These are phyloP conservation scores for Cotesia congregata DNA, from an alignment of 2,888 invertebrate species.

Conservation along the genomic window DNA sequence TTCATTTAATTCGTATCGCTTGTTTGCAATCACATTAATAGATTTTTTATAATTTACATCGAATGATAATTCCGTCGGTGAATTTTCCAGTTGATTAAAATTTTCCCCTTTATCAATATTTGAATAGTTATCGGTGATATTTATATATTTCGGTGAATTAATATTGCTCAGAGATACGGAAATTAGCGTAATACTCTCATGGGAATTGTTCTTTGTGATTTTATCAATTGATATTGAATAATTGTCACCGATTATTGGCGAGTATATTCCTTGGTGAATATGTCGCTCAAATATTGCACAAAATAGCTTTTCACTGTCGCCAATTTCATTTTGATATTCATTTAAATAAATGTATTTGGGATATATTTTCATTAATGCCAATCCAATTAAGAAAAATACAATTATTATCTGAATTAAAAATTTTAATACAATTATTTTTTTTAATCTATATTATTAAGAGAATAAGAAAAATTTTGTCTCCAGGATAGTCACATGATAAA, in stretches of 20 bases:
- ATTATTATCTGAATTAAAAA: constrained; percentile 37
- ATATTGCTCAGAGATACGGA: background rate
- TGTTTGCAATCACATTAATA: background rate
- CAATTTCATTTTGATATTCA: background rate
- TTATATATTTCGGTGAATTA: background rate
- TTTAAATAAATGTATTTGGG: constrained; percentile 35
- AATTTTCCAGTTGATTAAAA: too few species aligned
- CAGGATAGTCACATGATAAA: too few species aligned
- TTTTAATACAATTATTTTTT: background rate
- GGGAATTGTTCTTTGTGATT: background rate
- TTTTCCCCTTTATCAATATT: background rate
- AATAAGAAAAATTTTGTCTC: too few species aligned
- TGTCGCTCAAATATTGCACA: constrained; percentile 6
- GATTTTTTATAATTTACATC: background rate
- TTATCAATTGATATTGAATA: constrained; percentile 11
- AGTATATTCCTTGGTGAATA: constrained; percentile 2
- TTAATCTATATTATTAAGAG: too few species aligned
- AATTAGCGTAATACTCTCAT: background rate
- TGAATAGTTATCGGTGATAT: background rate
- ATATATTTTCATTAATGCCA: constrained; percentile 37
- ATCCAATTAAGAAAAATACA: constrained; percentile 37
- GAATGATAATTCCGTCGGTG: too few species aligned
- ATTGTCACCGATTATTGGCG: constrained; percentile 11
- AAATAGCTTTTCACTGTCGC: background rate
- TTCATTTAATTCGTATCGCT: background rate